These are phyloP conservation scores for Melanotaenia parkinsoni DNA, from an alignment of 2,797 vertebrate genomes.

Conservation along the genomic window DNA sequence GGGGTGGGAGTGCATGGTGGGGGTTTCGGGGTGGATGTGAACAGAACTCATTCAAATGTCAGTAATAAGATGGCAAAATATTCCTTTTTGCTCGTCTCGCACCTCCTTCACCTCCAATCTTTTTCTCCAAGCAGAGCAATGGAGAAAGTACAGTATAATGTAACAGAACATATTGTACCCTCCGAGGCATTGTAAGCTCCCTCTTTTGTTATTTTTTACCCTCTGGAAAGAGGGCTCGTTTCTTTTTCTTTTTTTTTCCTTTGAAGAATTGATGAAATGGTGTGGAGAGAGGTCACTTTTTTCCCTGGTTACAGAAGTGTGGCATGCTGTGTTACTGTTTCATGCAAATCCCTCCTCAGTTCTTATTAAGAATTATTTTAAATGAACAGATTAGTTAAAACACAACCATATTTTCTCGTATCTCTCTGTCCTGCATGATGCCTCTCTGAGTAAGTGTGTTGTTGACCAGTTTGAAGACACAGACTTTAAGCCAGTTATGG, in stretches of 20 bases:
- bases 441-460: constrained; percentile 25
- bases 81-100: constrained; percentile 71
- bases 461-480: constrained; percentile 16
- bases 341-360: neutral
- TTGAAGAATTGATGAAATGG: constrained; percentile 42
- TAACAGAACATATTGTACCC: constrained; percentile 81
- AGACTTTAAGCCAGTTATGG: constrained; percentile 54
- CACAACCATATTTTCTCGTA: neutral
- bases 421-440: neutral
- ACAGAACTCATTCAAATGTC: constrained; percentile 84
- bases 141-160: constrained; percentile 71
- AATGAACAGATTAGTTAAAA: neutral
- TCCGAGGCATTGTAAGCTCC: constrained; percentile 57
- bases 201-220: constrained; percentile 47
- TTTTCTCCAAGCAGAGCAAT: constrained; percentile 41
- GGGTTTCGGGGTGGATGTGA: constrained; percentile 58
- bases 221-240: constrained; percentile 38
- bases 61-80: constrained; percentile 86
- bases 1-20: constrained; percentile 35
- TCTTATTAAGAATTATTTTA: constrained; percentile 3
- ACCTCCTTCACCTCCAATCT: constrained; percentile 46
- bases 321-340: neutral
- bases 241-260: constrained; percentile 21
- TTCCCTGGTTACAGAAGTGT: neutral
- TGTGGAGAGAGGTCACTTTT: constrained; percentile 8